A percentile compares a stretch with the other conserved stretches of the same genome.
phyloP scores from a whole-genome alignment of 37 sponge, comb jelly and placozoan species.

The Chondrilla cf. caribensis region DNA sequence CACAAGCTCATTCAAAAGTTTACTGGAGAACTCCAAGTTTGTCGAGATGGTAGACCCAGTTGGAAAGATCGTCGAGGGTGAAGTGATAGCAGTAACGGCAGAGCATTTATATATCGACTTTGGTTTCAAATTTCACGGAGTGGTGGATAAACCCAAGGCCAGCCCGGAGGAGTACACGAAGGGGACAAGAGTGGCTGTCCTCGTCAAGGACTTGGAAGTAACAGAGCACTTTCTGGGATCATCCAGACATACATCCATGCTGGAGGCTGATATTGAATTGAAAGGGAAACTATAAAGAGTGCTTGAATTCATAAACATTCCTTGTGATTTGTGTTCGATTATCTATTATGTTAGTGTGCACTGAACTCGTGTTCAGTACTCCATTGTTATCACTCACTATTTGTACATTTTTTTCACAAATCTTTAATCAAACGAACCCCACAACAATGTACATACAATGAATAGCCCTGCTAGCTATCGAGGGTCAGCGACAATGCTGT shows the following conservation, averaged over 20 bases:
- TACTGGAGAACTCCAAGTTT: constrained; percentile 42
- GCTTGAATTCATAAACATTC: too few relatives aligned
- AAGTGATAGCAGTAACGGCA: constrained; percentile 43
- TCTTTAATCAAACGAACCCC: too few relatives aligned
- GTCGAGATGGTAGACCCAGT: constrained; percentile 31
- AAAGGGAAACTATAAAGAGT: not conserved
- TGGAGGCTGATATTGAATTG: constrained; percentile 54
- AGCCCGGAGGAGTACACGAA: not conserved
- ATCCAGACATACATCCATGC: constrained; percentile 39
- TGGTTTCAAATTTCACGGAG: constrained; percentile 77
- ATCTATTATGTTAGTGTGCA: too few relatives aligned
- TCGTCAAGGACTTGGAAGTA: constrained; percentile 48
- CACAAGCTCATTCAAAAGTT: constrained; percentile 22
- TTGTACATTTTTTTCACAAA: too few relatives aligned
- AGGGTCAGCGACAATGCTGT: too few relatives aligned
- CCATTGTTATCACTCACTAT: too few relatives aligned
- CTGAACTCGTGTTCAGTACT: not conserved
- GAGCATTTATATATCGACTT: constrained; percentile 72
- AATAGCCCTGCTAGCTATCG: too few relatives aligned
- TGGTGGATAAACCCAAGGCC: constrained; percentile 25
- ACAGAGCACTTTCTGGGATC: constrained; percentile 57
- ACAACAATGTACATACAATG: too few relatives aligned
- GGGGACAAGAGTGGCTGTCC: constrained; percentile 40
- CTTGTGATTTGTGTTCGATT: too few relatives aligned
- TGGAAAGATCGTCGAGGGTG: constrained; percentile 40